These are phyloP conservation scores for Archips crataeganus DNA, from an alignment of 2,888 invertebrate genomes.

Conservation along the genomic window DNA sequence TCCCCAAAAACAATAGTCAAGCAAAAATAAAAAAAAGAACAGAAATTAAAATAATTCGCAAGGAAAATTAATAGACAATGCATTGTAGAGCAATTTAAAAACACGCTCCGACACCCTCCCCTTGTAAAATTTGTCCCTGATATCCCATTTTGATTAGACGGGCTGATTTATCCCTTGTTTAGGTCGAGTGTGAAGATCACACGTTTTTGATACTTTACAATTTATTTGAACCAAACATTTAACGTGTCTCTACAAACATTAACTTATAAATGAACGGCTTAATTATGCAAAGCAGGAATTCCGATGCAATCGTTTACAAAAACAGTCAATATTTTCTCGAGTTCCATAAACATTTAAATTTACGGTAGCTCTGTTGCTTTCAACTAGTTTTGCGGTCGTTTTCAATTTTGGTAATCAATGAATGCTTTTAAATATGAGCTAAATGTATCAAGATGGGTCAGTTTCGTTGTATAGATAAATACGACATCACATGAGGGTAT, in stretches of 20 bases:
- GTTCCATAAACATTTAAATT: slow-evolving; percentile 31
- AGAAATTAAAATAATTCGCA: slow-evolving; percentile 43
- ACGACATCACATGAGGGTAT: slow-evolving; percentile 54
- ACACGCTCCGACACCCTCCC: slow-evolving; percentile 77
- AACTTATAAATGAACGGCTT: slow-evolving; percentile 46
- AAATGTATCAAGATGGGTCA: slow-evolving; percentile 62
- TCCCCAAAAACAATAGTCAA: slow-evolving; percentile 4
- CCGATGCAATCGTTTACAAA: slow-evolving; percentile 43
- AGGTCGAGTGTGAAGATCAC: slow-evolving; percentile 59
- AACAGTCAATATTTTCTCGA: slow-evolving; percentile 24
- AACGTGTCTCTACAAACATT: slow-evolving; percentile 33
- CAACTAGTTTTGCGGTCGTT: not conserved
- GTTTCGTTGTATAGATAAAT: slow-evolving; percentile 46
- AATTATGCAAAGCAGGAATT: slow-evolving; percentile 49
- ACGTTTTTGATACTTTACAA: slow-evolving; percentile 67
- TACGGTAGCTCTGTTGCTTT: slow-evolving; percentile 36
- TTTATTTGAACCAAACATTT: slow-evolving; percentile 41
- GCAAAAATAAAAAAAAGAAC: slow-evolving; percentile 37
- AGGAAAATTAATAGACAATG: slow-evolving; percentile 75
- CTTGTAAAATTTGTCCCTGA: slow-evolving; percentile 80
- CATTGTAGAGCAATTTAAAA: slow-evolving; percentile 82
- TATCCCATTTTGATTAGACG: slow-evolving; percentile 83
- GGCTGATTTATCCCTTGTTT: slow-evolving; percentile 84
- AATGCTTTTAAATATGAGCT: not conserved
- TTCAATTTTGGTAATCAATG: not conserved